Evolutionary conservation across 2,113 vertebrate genomes (phyloP).

Genomic region (Carettochelys insculpta): DNA sequence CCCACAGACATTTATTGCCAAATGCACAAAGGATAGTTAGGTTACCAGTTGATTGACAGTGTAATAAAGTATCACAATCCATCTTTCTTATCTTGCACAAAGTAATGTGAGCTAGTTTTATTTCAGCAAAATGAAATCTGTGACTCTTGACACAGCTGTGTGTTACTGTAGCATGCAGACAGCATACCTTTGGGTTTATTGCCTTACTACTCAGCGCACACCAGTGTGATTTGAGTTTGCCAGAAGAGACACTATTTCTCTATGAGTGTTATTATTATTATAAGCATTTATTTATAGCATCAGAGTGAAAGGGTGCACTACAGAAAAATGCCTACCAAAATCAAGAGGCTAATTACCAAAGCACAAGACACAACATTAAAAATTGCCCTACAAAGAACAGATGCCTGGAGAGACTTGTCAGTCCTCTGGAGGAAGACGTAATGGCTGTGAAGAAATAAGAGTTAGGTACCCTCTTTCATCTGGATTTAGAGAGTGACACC

Average conservation of each 20-base stretch:
- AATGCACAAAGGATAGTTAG: slow-evolving; percentile 12
- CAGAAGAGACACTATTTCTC: neutral
- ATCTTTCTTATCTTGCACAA: slow-evolving; percentile 51
- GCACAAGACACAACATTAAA: neutral
- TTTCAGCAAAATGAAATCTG: slow-evolving; percentile 36
- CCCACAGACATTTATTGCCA: neutral
- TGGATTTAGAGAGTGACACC: rapidly evolving
- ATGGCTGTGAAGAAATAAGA: neutral
- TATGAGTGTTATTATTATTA: neutral
- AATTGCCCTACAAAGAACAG: neutral
- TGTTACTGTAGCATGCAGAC: neutral
- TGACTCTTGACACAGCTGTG: neutral
- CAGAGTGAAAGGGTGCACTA: neutral
- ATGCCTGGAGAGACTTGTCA: neutral
- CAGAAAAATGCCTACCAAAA: neutral
- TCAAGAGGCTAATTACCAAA: neutral
- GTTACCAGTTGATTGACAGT: slow-evolving; percentile 49
- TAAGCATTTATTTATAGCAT: neutral
- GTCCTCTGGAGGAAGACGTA: neutral
- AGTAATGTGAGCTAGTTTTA: slow-evolving; percentile 22
- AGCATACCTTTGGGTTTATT: neutral
- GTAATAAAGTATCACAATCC: slow-evolving; percentile 65
- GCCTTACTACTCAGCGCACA: neutral
- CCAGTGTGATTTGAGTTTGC: neutral
- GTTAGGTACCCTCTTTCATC: neutral